Conservation (phyloP, 2,888 invertebrate genomes). For the Synergus japonicus region DNA sequence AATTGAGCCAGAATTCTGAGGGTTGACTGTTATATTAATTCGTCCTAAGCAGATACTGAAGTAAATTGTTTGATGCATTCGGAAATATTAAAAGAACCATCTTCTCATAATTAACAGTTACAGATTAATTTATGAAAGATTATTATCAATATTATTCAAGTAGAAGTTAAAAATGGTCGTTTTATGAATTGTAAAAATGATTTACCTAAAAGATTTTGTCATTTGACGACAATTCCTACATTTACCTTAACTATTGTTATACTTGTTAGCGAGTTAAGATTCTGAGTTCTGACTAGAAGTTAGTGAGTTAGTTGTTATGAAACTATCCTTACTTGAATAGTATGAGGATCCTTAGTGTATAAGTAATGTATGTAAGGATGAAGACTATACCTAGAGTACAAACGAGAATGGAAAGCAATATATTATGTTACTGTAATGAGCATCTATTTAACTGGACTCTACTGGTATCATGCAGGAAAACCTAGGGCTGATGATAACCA, state of each 20-base stretch:
- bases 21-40: not conserved
- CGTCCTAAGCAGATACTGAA: not conserved
- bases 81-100: slow-evolving; percentile 6
- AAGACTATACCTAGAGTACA: slow-evolving; percentile 3
- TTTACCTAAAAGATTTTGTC: no score
- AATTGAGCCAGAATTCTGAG: not conserved
- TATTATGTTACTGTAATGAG: slow-evolving; percentile 1
- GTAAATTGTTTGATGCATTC: not conserved
- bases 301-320: not conserved
- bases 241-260: not conserved
- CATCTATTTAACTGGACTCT: not conserved
- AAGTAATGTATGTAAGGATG: not conserved
- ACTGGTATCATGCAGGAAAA: slow-evolving; percentile 1
- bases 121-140: no score
- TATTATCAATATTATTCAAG: no score
- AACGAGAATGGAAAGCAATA: slow-evolving; percentile 1
- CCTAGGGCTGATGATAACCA: not conserved
- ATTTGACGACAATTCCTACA: no score
- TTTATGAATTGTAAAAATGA: no score
- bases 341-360: not conserved
- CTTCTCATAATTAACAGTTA: not conserved
- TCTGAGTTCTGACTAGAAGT: not conserved
- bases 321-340: slow-evolving; percentile 1
- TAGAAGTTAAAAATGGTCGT: no score
- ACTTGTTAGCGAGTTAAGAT: not conserved